These are phyloP conservation scores for Sapayoa aenigma DNA, from an alignment of 2,113 vertebrate species.

Conservation along the genomic window DNA sequence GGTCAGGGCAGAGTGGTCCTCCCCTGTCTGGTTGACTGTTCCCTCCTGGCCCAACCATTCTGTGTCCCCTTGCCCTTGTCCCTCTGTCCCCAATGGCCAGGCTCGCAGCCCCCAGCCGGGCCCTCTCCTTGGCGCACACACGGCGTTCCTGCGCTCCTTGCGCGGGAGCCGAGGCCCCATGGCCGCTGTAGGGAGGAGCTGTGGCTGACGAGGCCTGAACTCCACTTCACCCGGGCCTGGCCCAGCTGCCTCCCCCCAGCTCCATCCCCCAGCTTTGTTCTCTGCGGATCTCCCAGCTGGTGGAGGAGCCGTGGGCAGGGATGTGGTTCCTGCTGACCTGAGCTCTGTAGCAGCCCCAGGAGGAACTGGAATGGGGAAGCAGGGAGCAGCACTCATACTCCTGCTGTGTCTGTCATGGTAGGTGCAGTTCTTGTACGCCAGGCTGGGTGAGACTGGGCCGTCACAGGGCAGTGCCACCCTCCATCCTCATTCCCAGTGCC, in stretches of 20 bases:
- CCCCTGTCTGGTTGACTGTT: neutral
- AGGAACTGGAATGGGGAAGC: neutral
- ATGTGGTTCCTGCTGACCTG: neutral
- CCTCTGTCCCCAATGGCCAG: neutral
- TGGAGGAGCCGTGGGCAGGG: neutral
- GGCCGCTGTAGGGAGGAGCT: slow-evolving; percentile 52
- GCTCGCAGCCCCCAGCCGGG: slow-evolving; percentile 28
- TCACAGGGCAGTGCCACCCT: neutral
- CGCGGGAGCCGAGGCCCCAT: slow-evolving; percentile 43
- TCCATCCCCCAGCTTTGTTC: neutral
- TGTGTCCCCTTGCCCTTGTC: neutral
- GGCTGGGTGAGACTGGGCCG: rapidly evolving
- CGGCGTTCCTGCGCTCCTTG: slow-evolving; percentile 1
- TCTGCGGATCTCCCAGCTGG: neutral
- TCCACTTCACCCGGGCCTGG: slow-evolving; percentile 56
- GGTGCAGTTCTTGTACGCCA: neutral
- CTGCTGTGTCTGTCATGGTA: neutral
- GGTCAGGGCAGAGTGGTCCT: neutral
- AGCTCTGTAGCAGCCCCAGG: neutral
- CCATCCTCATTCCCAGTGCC: neutral
- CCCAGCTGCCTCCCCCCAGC: slow-evolving; percentile 44
- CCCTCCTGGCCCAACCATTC: neutral
- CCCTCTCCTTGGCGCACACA: slow-evolving; percentile 4
- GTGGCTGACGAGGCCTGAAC: slow-evolving; percentile 45
- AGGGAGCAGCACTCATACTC: neutral